Evolutionary conservation across 2,888 invertebrate genomes (phyloP), one percentile per base, ranked within the genome.

Genomic region (Scaptomyza tumidula): DNA sequence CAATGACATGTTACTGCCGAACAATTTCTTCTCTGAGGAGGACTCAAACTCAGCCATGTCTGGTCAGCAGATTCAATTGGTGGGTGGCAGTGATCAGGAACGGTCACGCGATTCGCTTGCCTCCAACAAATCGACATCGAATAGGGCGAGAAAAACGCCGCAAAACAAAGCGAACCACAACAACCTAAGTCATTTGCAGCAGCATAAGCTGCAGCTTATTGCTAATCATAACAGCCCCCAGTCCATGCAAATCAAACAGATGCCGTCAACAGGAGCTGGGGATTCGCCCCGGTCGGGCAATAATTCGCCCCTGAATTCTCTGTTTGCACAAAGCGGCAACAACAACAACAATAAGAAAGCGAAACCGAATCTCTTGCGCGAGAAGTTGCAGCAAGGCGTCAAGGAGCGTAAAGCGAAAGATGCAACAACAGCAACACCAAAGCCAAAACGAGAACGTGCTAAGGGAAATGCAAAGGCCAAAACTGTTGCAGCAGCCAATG

Each of bases 81-180:
- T 61, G 11, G 90, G 93, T 29, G 94, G 94, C 59, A 94, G 94
- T 16, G 94, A 94, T 63, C 91, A 89, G 33, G 92, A 92, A 64
- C 85, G 90, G 3, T 91, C 92, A 0, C 89, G 88, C 3, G 91
- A 91, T 81, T 93, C 94, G 1, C 93, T 94, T 72, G 90, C 93
- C 84, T 94, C 91, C 93, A 91, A 92, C 92, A 90, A 91, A 29
- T 82, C 82, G 0, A 58, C 68, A 16, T 79, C 89, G 6, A 79
- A 77, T 69, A 82, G 85, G 29, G 78, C 73, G 24, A 70, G 78
- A 37, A 89, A 89, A 61, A 50, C 73, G 13, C 43, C 63, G 1
- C 75, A 75, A 9, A 39, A 54, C 11, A 81, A 81, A 45, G 27
- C 33, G 2, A 78, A 74, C 48, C 68, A 69, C 13, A 50, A 50